These are phyloP conservation scores for Cariama cristata DNA, from an alignment of 2,113 vertebrate genomes.

Conservation along the genomic window DNA sequence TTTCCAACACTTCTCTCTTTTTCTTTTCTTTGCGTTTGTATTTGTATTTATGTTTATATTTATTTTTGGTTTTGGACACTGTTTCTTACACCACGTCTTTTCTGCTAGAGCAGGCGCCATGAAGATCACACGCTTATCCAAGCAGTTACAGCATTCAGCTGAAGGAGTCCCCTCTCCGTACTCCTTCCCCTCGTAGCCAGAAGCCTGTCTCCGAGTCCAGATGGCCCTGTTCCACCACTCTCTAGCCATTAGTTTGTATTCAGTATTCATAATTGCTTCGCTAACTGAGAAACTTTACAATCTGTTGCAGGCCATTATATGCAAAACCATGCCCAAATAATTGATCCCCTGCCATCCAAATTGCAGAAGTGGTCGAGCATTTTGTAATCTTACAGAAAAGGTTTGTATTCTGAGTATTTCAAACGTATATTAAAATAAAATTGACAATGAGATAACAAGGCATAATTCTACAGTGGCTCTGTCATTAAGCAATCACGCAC, in stretches of 20 bases:
- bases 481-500: not conserved
- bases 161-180: not conserved
- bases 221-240: slow-evolving; percentile 49
- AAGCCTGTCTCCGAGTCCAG: not conserved
- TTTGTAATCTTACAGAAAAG: slow-evolving; percentile 4
- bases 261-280: slow-evolving; percentile 45
- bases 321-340: slow-evolving; percentile 68
- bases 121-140: not conserved
- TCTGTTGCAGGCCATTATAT: slow-evolving; percentile 67
- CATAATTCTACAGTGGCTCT: not conserved
- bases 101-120: not conserved
- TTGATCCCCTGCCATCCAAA: slow-evolving; percentile 50
- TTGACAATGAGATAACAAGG: slow-evolving; percentile 27
- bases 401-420: slow-evolving; percentile 33
- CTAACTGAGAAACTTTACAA: slow-evolving; percentile 69
- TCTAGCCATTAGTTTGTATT: slow-evolving; percentile 46
- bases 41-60: not conserved
- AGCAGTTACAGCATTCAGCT: not conserved
- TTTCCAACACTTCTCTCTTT: not conserved
- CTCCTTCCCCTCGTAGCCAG: not conserved
- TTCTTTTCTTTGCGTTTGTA: not conserved
- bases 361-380: not conserved
- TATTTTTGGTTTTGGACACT: not conserved
- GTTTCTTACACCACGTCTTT: not conserved
- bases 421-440: slow-evolving; percentile 28